phyloP scores from a whole-genome alignment of 2,888 invertebrate genomes.

The Chymomyza caudatula region DNA sequence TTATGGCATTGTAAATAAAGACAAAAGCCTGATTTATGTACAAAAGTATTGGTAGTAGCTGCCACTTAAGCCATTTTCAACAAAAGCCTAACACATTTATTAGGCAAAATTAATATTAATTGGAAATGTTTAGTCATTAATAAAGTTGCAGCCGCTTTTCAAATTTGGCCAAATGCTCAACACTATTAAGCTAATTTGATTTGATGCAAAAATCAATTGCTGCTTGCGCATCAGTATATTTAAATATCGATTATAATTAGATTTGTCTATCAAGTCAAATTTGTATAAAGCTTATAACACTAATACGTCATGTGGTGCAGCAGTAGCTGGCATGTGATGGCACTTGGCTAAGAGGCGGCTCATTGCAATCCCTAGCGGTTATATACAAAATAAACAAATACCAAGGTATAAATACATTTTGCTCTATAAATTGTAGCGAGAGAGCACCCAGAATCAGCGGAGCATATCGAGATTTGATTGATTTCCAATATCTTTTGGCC shows the following conservation, averaged over 20 bases:
- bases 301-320: constrained; percentile 50
- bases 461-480: constrained; percentile 31
- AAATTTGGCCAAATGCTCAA: neutral
- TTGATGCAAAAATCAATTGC: constrained; percentile 34
- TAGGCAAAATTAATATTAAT: neutral
- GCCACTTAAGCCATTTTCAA: neutral
- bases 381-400: neutral
- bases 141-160: neutral
- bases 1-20: neutral
- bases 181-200: constrained; percentile 31
- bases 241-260: constrained; percentile 54
- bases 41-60: neutral
- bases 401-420: neutral
- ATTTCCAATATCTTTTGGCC: constrained; percentile 11
- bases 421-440: neutral
- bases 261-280: constrained; percentile 46
- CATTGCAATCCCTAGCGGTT: neutral
- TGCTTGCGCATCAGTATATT: constrained; percentile 27
- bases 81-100: neutral
- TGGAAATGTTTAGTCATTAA: neutral
- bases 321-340: constrained; percentile 46
- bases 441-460: constrained; percentile 8
- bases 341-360: neutral
- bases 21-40: neutral
- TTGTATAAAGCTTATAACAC: constrained; percentile 27